Base-by-base conservation (phyloP, 2,888 invertebrate species). In the Phrixothrix hirtus region DNA sequence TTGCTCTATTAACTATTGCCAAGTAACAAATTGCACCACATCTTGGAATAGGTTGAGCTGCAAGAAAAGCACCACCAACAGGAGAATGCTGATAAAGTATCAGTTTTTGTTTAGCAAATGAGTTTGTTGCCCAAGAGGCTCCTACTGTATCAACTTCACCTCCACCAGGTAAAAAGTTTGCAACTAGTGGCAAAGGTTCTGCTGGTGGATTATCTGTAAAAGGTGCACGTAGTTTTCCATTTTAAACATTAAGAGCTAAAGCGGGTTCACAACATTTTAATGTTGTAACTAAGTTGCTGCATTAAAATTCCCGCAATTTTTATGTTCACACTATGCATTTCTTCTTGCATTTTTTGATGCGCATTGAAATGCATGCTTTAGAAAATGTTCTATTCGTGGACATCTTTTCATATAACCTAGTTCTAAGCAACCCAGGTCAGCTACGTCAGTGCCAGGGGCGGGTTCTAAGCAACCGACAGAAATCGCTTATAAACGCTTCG, bases 11-110 rank as follows among this genome's bases (percentile, higher is more conserved):
- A 2, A 81, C 76, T 16, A 82, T 80, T 2, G 81, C 80, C 36
- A 82, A 68, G 63, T 82, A 82, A 64, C 81, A 81, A 67, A 82
- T 82, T 1, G 81, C 81, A 1, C 81, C 81, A 64, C 79, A 80
- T 57, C 79, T 73, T 1, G 81, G 82, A 2, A 81, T 77, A 1
- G 82, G 81, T 58, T 82, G 81, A 1, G 79, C 74, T 0, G 81
- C 78, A 34, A 82, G 67, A 67, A 82, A 82, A 6, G 78, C 79
- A 1, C 81, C 82, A 1, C 80, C 81, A 63, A 82, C 81, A 1
- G 81, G 81, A 1, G 81, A 81, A 46, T 77, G 73, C 61, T 78
- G 74, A 64, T 78, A 77, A 13, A 81, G 62, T 64, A 80, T 71
- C 0, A 81, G 75, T 58, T 69, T 71, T 16, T 12, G 39, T 27